Evolutionary conservation across 2,888 invertebrate species (phyloP).

Genomic region (Parnassius smintheus): DNA sequence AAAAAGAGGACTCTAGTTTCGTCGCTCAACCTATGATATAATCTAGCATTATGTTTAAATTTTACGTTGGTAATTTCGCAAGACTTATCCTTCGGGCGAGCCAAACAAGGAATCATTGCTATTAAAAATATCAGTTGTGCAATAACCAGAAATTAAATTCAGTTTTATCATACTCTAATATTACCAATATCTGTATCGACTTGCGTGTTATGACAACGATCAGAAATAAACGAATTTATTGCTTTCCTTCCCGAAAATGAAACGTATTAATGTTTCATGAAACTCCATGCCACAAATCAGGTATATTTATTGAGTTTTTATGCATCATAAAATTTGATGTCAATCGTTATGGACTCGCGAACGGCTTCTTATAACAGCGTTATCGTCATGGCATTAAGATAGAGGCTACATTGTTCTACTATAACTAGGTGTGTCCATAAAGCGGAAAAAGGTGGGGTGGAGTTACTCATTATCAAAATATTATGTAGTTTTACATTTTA

Average conservation of each 20-base stretch:
- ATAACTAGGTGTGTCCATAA: background rate
- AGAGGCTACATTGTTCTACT: slow-evolving; percentile 23
- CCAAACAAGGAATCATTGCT: too few relatives aligned
- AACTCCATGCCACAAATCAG: slow-evolving; percentile 33
- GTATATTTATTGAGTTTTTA: slow-evolving; percentile 45
- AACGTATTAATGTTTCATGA: slow-evolving; percentile 30
- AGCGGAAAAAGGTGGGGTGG: background rate
- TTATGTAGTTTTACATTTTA: too few relatives aligned
- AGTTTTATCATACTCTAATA: background rate
- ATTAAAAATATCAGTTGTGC: too few relatives aligned
- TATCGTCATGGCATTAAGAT: slow-evolving; percentile 26
- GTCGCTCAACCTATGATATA: too few relatives aligned
- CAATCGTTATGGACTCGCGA: slow-evolving; percentile 37
- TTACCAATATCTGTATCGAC: background rate
- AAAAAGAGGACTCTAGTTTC: too few relatives aligned
- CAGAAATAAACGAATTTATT: slow-evolving; percentile 30
- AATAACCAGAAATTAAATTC: too few relatives aligned
- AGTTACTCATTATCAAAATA: too few relatives aligned
- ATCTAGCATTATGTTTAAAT: too few relatives aligned
- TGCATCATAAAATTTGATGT: slow-evolving; percentile 50
- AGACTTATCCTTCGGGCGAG: too few relatives aligned
- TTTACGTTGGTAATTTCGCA: too few relatives aligned
- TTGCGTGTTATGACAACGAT: background rate
- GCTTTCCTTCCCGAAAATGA: slow-evolving; percentile 3
- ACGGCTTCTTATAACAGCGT: slow-evolving; percentile 38